Evolutionary conservation across 2,888 invertebrate genomes (phyloP).

Genomic region (Yponomeuta malinellus): DNA sequence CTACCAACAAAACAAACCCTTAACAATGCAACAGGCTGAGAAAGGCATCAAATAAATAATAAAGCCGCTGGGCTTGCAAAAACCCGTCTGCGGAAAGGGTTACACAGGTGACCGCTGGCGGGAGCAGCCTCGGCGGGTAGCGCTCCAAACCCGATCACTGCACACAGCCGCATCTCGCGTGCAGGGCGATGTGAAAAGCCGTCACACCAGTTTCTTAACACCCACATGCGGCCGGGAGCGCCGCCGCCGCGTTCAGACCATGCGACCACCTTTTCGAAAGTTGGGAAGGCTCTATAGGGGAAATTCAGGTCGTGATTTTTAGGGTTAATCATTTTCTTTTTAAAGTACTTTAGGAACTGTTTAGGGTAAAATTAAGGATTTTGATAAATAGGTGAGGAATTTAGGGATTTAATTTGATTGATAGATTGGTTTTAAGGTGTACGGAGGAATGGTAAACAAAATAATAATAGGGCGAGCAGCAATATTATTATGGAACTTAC

Average conservation of each 20-base stretch:
- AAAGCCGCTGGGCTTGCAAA: background rate
- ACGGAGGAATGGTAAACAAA: slow-evolving; percentile 33
- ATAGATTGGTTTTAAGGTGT: background rate
- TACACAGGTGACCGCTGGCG: background rate
- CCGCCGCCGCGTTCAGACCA: slow-evolving; percentile 10
- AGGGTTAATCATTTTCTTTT: background rate
- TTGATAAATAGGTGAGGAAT: background rate
- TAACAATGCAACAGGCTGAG: background rate
- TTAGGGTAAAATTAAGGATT: background rate
- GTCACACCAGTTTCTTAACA: slow-evolving; percentile 6
- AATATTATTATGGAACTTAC: slow-evolving; percentile 36
- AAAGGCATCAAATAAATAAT: background rate
- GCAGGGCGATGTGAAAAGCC: slow-evolving; percentile 8
- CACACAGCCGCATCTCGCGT: slow-evolving; percentile 6
- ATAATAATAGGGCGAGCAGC: slow-evolving; percentile 36
- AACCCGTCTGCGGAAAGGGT: background rate
- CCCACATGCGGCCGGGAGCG: slow-evolving; percentile 3
- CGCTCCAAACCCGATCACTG: background rate
- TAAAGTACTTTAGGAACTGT: background rate
- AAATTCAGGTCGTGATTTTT: background rate
- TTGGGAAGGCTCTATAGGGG: background rate
- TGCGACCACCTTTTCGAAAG: slow-evolving; percentile 10
- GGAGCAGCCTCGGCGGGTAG: background rate
- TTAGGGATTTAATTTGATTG: background rate
- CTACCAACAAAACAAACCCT: too few relatives aligned